Conservation (phyloP, 2,888 invertebrate species). For the Acrobasis suavella region DNA sequence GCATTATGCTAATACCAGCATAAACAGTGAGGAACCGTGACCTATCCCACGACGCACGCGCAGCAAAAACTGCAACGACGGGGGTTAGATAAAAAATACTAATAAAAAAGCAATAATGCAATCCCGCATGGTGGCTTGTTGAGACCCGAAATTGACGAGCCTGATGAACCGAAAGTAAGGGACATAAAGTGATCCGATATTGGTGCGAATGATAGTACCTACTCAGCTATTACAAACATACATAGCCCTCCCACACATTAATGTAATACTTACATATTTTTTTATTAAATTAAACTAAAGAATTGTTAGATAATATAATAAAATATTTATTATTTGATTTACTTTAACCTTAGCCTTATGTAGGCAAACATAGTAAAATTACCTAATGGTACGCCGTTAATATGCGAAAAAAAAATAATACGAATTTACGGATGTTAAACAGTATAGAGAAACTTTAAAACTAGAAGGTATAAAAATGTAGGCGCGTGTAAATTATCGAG, state of each 20-base stretch:
- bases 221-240: neutral
- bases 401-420: no score
- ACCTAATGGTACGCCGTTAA: no score
- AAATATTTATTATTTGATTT: no score
- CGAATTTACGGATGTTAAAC: no score
- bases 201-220: neutral
- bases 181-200: conserved; percentile 37
- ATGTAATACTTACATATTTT: no score
- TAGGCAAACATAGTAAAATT: no score
- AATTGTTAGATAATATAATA: no score
- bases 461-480: no score
- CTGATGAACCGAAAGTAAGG: conserved; percentile 71
- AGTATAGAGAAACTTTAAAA: no score
- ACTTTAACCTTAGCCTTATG: no score
- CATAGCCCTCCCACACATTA: neutral
- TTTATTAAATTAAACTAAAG: no score
- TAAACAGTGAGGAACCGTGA: conserved; percentile 64
- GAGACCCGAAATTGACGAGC: conserved; percentile 72
- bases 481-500: no score
- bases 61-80: conserved; percentile 72
- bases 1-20: conserved; percentile 82
- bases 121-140: conserved; percentile 81
- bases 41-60: conserved; percentile 77
- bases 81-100: conserved; percentile 67
- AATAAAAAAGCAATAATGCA: conserved; percentile 82